Conservation (phyloP, 2,113 vertebrate species). For the Aptenodytes patagonicus region DNA sequence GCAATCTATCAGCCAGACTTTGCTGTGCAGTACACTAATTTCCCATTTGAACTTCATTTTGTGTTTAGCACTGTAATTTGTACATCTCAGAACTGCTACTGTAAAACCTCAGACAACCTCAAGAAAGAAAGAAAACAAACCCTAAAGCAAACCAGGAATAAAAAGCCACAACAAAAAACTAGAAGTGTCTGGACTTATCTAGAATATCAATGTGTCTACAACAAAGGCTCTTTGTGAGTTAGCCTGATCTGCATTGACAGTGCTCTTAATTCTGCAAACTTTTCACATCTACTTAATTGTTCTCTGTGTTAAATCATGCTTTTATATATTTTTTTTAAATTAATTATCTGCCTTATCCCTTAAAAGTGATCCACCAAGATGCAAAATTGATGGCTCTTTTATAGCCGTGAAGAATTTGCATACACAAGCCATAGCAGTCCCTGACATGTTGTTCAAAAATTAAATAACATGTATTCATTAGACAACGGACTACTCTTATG, state of each 20-base stretch:
- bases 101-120: not conserved
- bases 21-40: conserved; percentile 7
- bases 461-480: conserved; percentile 14
- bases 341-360: not conserved
- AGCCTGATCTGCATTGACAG: not conserved
- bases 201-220: conserved; percentile 55
- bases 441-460: conserved; percentile 32
- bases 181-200: conserved; percentile 32
- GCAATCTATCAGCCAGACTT: not conserved
- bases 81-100: conserved; percentile 19
- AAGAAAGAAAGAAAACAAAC: not conserved
- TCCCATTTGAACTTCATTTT: conserved; percentile 42
- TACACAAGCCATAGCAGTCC: not conserved
- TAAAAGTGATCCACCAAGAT: not conserved
- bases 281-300: conserved; percentile 24
- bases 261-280: conserved; percentile 19
- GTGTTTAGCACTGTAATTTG: conserved; percentile 10
- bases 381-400: not conserved
- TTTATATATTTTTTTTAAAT: not conserved
- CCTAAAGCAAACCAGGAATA: not conserved
- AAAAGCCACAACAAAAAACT: not conserved
- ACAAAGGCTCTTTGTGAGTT: conserved; percentile 54
- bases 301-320: not conserved
- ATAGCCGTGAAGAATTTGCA: not conserved
- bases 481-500: not conserved